These are phyloP conservation scores for Lithobates pipiens DNA, from an alignment of 2,797 vertebrate species.

Conservation along the genomic window DNA sequence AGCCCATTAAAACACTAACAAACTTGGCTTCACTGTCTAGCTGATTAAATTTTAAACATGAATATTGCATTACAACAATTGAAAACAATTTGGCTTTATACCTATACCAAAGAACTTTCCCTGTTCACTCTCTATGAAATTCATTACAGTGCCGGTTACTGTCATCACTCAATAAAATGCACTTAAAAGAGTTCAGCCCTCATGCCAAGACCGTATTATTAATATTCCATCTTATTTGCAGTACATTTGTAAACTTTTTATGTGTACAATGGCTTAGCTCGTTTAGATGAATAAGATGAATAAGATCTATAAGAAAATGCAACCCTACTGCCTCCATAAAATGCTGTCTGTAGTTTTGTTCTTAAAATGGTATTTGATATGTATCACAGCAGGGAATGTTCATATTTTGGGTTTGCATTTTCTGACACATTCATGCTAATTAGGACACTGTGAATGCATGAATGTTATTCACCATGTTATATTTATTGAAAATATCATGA, in stretches of 20 bases:
- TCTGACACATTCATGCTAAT: not conserved
- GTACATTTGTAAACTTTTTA: slow-evolving; percentile 1
- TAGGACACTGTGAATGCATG: not conserved
- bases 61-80: slow-evolving; percentile 46
- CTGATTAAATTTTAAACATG: slow-evolving; percentile 26
- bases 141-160: not conserved
- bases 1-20: slow-evolving; percentile 8
- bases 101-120: slow-evolving; percentile 6
- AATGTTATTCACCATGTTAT: not conserved
- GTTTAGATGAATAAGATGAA: not conserved
- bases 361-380: not conserved
- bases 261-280: not conserved
- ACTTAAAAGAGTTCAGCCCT: not conserved
- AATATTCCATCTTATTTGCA: slow-evolving; percentile 1
- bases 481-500: no score
- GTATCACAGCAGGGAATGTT: not conserved
- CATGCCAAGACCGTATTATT: not conserved
- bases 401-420: not conserved
- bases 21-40: slow-evolving; percentile 3
- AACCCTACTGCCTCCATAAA: not conserved
- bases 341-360: not conserved
- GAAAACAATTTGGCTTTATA: slow-evolving; percentile 32
- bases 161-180: not conserved
- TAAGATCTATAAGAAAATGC: not conserved
- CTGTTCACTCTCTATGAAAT: slow-evolving; percentile 8